These are phyloP conservation scores for Chascanopsetta lugubris DNA, from an alignment of 2,113 vertebrate species.

Conservation along the genomic window DNA sequence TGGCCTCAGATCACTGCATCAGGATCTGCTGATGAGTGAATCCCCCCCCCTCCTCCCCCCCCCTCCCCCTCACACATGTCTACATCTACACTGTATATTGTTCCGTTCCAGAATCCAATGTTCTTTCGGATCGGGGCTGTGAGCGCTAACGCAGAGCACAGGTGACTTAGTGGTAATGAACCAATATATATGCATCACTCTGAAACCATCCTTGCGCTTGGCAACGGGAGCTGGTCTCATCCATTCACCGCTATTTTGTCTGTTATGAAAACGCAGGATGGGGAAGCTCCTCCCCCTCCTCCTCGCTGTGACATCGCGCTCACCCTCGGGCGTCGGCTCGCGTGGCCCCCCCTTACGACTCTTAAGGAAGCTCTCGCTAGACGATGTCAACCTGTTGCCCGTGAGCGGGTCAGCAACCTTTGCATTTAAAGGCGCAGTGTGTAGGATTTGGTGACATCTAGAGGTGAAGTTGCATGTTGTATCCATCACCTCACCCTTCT, in stretches of 20 bases:
- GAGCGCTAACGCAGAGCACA: constrained; percentile 62
- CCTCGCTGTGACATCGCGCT: constrained; percentile 45
- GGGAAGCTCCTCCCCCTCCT: constrained; percentile 13
- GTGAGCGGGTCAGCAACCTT: constrained; percentile 47
- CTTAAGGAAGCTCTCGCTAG: constrained; percentile 34
- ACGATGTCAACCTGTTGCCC: constrained; percentile 26
- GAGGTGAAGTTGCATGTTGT: too few species aligned
- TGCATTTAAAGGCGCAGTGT: too few species aligned
- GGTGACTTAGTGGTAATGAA: constrained; percentile 78
- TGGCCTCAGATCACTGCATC: constrained; percentile 36
- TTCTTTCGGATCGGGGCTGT: constrained; percentile 68
- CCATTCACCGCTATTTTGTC: constrained; percentile 58
- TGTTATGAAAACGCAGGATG: constrained; percentile 53
- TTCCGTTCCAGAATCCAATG: constrained; percentile 67
- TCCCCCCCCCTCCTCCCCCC: background rate
- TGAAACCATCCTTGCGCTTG: constrained; percentile 64
- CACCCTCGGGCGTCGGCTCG: constrained; percentile 10
- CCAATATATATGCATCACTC: constrained; percentile 80
- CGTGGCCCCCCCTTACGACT: constrained; percentile 6
- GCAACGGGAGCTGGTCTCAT: constrained; percentile 45
- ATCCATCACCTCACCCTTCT: too few species aligned
- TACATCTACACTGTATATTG: constrained; percentile 57
- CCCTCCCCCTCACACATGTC: constrained; percentile 16
- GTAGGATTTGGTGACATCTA: too few species aligned
- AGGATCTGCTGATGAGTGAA: constrained; percentile 46